These are phyloP conservation scores for Bergia puertoricense DNA, from an alignment of 92 coral and sea anemone species.

Conservation along the genomic window DNA sequence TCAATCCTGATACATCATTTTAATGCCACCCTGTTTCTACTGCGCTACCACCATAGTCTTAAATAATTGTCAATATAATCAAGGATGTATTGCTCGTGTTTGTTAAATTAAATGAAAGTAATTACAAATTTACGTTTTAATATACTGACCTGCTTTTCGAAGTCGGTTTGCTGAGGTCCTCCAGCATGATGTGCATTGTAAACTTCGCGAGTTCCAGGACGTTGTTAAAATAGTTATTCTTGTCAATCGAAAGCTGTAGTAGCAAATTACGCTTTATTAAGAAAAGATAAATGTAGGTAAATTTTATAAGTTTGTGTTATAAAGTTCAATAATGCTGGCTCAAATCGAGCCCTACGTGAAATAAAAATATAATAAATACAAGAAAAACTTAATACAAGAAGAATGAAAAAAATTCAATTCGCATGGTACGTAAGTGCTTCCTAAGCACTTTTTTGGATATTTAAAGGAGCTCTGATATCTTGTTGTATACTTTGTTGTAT, in stretches of 20 bases:
- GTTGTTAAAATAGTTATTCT: conserved; percentile 18
- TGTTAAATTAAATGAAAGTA: not conserved
- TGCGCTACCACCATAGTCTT: no score
- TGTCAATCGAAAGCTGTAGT: conserved; percentile 5
- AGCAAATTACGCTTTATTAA: not conserved
- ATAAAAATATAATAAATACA: no score
- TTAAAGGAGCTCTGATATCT: no score
- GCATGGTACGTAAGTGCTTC: no score
- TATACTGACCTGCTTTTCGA: conserved; percentile 19
- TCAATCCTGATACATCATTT: no score
- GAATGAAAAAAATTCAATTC: no score
- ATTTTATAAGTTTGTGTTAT: not conserved
- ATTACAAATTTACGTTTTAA: not conserved
- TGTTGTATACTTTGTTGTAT: not conserved
- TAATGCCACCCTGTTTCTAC: no score
- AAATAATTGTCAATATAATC: no score
- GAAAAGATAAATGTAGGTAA: not conserved
- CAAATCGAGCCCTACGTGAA: no score
- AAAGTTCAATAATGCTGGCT: not conserved
- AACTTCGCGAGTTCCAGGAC: conserved; percentile 18
- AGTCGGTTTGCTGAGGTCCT: conserved; percentile 17
- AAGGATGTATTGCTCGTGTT: not conserved
- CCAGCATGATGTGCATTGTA: conserved; percentile 17
- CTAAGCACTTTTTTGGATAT: no score
- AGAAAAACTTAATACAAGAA: no score